These are phyloP conservation scores for Pimpla rufipes DNA, from an alignment of 2,888 invertebrate species.

Conservation along the genomic window DNA sequence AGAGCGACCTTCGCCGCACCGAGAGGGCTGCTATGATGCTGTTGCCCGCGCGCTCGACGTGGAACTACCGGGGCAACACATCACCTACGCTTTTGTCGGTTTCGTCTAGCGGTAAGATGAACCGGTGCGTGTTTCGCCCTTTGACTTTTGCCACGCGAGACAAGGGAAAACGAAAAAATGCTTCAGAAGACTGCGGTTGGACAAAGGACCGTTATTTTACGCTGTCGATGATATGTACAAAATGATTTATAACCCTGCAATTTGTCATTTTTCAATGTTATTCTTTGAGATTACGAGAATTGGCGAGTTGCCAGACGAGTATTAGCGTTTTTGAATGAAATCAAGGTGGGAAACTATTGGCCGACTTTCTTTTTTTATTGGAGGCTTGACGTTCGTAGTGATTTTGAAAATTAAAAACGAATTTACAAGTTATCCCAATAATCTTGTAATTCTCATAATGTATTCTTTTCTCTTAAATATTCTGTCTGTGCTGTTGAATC, in stretches of 20 bases:
- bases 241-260: neutral
- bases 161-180: too few species aligned
- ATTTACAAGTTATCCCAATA: too few species aligned
- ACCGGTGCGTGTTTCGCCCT: neutral
- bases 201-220: neutral
- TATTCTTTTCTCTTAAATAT: too few species aligned
- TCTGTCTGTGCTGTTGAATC: too few species aligned
- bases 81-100: neutral
- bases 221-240: neutral
- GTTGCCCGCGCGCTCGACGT: slow-evolving; percentile 19
- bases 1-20: slow-evolving; percentile 46
- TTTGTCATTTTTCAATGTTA: neutral
- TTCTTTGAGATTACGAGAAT: neutral
- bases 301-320: neutral
- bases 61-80: neutral
- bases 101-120: neutral
- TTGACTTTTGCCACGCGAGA: neutral
- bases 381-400: neutral
- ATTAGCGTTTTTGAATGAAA: slow-evolving; percentile 1
- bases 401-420: too few species aligned
- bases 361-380: neutral
- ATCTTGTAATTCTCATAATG: too few species aligned
- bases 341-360: neutral
- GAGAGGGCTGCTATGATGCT: slow-evolving; percentile 31
- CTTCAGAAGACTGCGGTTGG: neutral